phyloP scores from a whole-genome alignment of 2,888 invertebrate genomes.

The Trichopoda pennipes region DNA sequence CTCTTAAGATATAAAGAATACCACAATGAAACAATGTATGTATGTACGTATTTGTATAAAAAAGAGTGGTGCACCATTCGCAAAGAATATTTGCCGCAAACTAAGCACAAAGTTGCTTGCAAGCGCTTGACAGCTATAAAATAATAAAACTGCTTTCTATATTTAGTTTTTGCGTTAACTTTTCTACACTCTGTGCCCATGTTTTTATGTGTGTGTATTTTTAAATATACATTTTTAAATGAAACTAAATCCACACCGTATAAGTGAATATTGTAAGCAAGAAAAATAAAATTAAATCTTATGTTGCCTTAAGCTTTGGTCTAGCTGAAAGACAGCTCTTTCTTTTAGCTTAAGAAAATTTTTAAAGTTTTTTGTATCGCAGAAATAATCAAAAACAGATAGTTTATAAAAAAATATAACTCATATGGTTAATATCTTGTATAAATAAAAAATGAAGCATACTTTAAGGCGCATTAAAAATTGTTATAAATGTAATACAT shows the following conservation, averaged over 20 bases:
- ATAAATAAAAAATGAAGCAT: background rate
- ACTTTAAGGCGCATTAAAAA: background rate
- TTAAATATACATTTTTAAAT: background rate
- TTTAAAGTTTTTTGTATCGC: no score
- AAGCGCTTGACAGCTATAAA: no score
- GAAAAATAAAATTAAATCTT: slow-evolving; percentile 18
- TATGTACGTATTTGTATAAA: background rate
- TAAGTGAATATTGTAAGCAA: background rate
- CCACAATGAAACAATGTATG: background rate
- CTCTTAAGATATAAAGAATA: slow-evolving; percentile 20
- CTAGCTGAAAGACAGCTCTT: background rate
- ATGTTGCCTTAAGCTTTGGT: slow-evolving; percentile 24
- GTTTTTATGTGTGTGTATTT: background rate
- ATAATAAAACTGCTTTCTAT: no score
- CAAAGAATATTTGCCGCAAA: no score
- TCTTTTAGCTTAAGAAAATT: slow-evolving; percentile 27
- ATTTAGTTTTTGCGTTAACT: no score
- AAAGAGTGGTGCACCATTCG: no score
- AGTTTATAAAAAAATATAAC: background rate
- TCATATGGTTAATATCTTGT: background rate
- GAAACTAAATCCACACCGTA: background rate
- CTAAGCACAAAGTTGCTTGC: no score
- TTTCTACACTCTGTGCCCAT: background rate
- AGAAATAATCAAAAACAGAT: no score
- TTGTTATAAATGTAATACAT: slow-evolving; percentile 2